phyloP scores from a whole-genome alignment of 2,888 invertebrate genomes.

The Eristalinus aeneus region DNA sequence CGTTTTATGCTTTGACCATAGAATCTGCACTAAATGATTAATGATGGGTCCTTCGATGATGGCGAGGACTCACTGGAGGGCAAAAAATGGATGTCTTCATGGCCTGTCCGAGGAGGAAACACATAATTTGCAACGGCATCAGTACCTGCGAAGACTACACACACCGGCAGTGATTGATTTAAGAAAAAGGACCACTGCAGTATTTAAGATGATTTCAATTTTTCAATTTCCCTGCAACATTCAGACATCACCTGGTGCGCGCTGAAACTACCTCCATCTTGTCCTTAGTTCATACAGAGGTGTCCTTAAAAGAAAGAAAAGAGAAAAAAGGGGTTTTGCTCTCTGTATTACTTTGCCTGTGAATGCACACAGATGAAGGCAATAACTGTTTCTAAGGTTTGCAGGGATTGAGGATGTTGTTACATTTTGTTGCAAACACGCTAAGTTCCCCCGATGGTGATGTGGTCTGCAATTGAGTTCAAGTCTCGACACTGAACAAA shows the following conservation, averaged over 20 bases:
- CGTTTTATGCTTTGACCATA: constrained; percentile 10
- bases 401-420: constrained; percentile 4
- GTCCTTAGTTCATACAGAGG: neutral
- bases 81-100: too few relatives aligned
- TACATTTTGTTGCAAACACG: neutral
- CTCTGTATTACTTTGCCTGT: neutral
- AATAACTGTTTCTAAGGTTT: neutral
- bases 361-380: neutral
- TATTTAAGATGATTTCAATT: constrained; percentile 42
- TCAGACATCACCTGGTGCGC: too few relatives aligned
- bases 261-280: too few relatives aligned
- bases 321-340: neutral
- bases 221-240: constrained; percentile 1
- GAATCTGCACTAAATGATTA: constrained; percentile 2
- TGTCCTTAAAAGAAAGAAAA: constrained; percentile 5
- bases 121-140: constrained; percentile 5
- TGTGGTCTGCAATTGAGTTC: neutral
- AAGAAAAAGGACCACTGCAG: constrained; percentile 15
- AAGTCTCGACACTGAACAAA: neutral
- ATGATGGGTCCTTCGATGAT: neutral
- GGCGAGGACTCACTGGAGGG: neutral
- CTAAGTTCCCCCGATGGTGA: neutral
- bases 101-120: neutral
- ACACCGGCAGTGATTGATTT: neutral
- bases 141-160: neutral